Evolutionary conservation across 2,113 vertebrate species (phyloP).

Genomic region (Triplophysa rosa): DNA sequence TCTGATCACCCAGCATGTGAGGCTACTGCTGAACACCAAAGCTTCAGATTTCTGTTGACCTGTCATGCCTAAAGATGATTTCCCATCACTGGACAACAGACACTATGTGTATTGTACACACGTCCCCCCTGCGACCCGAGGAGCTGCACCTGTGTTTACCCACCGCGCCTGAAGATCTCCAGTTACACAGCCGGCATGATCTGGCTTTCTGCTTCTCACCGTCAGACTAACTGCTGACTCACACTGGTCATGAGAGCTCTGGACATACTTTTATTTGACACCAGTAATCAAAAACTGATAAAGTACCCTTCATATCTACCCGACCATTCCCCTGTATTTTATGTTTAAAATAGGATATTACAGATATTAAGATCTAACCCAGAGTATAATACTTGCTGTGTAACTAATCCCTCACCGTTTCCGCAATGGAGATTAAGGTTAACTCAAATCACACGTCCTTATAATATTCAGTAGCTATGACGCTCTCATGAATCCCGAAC

Average conservation of each 20-base stretch:
- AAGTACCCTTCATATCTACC: neutral
- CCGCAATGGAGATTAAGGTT: too few relatives aligned
- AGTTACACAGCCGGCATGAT: conserved; percentile 20
- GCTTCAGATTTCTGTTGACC: conserved; percentile 18
- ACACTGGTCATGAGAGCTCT: conserved; percentile 1
- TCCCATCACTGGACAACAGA: conserved; percentile 9
- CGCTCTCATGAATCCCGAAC: too few relatives aligned
- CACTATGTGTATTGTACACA: neutral
- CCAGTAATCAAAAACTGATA: neutral
- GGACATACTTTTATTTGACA: conserved; percentile 5
- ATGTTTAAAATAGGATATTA: too few relatives aligned
- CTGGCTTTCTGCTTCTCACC: conserved; percentile 11
- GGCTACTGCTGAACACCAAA: neutral
- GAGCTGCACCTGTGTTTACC: conserved; percentile 50
- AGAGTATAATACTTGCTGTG: too few relatives aligned
- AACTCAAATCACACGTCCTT: too few relatives aligned
- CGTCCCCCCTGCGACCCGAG: conserved; percentile 27
- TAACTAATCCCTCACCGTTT: too few relatives aligned
- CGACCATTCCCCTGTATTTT: too few relatives aligned
- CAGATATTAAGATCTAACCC: too few relatives aligned
- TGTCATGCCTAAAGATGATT: conserved; percentile 13
- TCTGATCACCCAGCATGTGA: neutral
- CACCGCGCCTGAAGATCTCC: neutral
- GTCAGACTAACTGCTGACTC: conserved; percentile 27
- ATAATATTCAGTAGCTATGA: too few relatives aligned